Conservation (phyloP, 2,888 invertebrate genomes). For the Catocala sponsa region DNA sequence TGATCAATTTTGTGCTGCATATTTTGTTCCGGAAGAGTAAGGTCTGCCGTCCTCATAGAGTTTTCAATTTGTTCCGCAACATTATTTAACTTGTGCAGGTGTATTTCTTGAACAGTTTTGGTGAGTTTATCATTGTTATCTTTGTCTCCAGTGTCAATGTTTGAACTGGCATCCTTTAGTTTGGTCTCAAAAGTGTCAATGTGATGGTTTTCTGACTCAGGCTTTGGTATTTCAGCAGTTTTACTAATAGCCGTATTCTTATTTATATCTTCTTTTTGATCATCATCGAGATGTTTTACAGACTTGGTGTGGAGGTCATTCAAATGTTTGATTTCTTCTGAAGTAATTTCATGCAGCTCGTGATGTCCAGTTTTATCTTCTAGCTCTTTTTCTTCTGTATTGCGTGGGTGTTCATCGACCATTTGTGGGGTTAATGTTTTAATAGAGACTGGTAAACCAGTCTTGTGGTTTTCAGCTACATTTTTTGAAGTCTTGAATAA, state of each 20-base stretch:
- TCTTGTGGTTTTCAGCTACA: slow-evolving; percentile 7
- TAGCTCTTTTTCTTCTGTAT: slow-evolving; percentile 11
- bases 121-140: slow-evolving; percentile 18
- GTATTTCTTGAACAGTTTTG: slow-evolving; percentile 29
- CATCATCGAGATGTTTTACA: slow-evolving; percentile 9
- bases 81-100: slow-evolving; percentile 18
- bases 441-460: background rate
- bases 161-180: slow-evolving; percentile 14
- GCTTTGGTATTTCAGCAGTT: slow-evolving; percentile 12
- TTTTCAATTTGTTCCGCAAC: slow-evolving; percentile 27
- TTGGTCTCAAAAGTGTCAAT: slow-evolving; percentile 12
- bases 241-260: slow-evolving; percentile 1
- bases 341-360: slow-evolving; percentile 14
- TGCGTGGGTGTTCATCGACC: slow-evolving; percentile 16
- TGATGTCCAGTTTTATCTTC: slow-evolving; percentile 15
- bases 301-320: slow-evolving; percentile 27
- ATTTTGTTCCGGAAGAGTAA: slow-evolving; percentile 16
- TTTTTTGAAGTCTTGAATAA: slow-evolving; percentile 29
- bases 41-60: slow-evolving; percentile 29
- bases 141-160: slow-evolving; percentile 12
- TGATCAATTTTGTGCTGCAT: slow-evolving; percentile 28
- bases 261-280: background rate
- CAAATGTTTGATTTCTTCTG: slow-evolving; percentile 15
- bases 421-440: slow-evolving; percentile 11
- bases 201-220: background rate